Percentiles rank a stretch among this genome's conserved stretches.
Conservation (phyloP, 2,113 vertebrate genomes). For the Galeopterus variegatus region DNA sequence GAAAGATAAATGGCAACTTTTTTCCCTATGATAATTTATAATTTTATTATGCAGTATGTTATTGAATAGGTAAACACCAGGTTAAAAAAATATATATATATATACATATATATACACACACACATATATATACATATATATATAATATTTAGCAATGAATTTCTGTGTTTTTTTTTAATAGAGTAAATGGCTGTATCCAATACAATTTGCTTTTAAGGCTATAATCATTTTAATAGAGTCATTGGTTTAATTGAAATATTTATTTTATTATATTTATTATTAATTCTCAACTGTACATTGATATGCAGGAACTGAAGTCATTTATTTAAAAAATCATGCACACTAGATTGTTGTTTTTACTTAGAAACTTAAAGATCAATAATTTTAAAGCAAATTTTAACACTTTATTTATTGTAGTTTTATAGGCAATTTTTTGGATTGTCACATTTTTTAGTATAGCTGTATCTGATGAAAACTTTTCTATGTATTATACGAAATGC, state of each 20-base stretch:
- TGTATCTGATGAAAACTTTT: not conserved
- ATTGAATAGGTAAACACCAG: not conserved
- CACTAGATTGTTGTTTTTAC: not conserved
- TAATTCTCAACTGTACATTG: not conserved
- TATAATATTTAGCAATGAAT: not conserved
- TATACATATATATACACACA: no score
- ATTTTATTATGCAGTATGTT: not conserved
- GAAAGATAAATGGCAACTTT: not conserved
- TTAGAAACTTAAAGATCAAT: not conserved
- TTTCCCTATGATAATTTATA: not conserved
- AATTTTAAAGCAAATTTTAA: not conserved
- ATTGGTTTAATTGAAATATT: not conserved
- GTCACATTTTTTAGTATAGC: not conserved
- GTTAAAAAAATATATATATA: not conserved
- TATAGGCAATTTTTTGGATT: not conserved
- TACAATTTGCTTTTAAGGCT: not conserved
- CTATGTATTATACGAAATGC: not conserved
- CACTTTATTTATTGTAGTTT: not conserved
- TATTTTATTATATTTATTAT: not conserved
- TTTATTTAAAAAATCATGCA: not conserved
- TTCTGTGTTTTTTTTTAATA: not conserved
- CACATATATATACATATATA: no score
- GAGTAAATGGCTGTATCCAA: not conserved
- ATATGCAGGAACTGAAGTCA: not conserved
- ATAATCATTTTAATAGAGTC: not conserved